Evolutionary conservation across 64 coral and sea anemone genomes (phyloP), one percentile per base, ranked within the genome.

Genomic region (Dendrophyllia cribrosa): DNA sequence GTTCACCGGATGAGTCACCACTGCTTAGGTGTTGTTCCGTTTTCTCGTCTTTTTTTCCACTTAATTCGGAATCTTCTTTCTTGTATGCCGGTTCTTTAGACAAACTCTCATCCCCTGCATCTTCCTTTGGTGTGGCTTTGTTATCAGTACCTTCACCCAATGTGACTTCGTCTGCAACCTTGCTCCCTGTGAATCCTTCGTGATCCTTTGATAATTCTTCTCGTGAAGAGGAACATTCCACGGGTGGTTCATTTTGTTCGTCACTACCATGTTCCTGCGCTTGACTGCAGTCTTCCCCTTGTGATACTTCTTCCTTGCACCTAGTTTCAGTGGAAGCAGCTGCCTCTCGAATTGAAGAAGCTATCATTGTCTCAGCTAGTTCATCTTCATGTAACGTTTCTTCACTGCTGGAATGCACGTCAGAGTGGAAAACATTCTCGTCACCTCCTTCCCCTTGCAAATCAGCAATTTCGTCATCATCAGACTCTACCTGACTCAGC

Each of bases 401-500:
- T 58, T 87, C 91, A 12, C 85, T 74, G 50, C 91, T 93, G 6
- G 80, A 84, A 51, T 84, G 80, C 7, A 51, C 80, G 21, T 83
- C 66, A 59, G 66, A 71, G 74, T 79, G 22, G 5, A 90, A 78
- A 7, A 82, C 52, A 94, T 45, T 50, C 59, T 94, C 88, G 60
- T 88, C 70, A 59, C 87, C 45, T 81, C 76, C 63, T 51, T 83
- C 26, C 45, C 51, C 64, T 75, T 73, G 68, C 55, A 89, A 25
- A 20, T 55, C 66, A 58, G 15, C 58, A 79, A 76, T 97, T 59
- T 86, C 34, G 43, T 94, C 88, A 72, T 94, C 95, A 87, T 97
- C 95, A 75, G 95, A 97, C 49, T 97, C 95, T 34, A 97, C 93
- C 26, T 97, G 95, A 79, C 95, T 97, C 16, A 97, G 51, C 66